These are phyloP conservation scores for Heteronetta atricapilla DNA, from an alignment of 2,113 vertebrate species.

Conservation along the genomic window DNA sequence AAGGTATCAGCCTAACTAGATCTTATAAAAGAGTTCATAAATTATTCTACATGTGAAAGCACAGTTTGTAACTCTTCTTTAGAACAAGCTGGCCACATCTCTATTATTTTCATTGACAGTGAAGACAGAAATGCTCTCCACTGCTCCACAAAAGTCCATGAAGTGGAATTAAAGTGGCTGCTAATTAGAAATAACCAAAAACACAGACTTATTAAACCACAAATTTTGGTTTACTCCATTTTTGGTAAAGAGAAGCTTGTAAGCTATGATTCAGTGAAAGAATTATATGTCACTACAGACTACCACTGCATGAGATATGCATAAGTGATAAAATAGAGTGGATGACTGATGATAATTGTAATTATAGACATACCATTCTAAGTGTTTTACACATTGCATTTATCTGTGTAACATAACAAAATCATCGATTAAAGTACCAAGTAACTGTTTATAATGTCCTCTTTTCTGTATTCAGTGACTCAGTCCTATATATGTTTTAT, in stretches of 20 bases:
- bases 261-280: rapidly evolving
- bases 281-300: rapidly evolving
- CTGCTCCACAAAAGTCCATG: background rate
- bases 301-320: background rate
- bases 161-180: background rate
- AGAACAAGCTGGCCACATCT: background rate
- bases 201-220: background rate
- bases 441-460: background rate
- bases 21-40: background rate
- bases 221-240: background rate
- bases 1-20: background rate
- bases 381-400: background rate
- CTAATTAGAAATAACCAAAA: background rate
- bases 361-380: background rate
- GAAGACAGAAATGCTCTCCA: background rate
- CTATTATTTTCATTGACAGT: background rate
- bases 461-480: background rate
- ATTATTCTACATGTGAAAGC: background rate
- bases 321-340: background rate
- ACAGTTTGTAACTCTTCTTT: background rate
- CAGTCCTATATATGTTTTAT: background rate
- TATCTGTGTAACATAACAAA: background rate
- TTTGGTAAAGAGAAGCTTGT: background rate
- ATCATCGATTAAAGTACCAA: background rate
- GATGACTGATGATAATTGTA: background rate